Evolutionary conservation across 2,797 vertebrate species (phyloP), one percentile per base, ranked within the genome.

Genomic region (Ptychadena robeensis): DNA sequence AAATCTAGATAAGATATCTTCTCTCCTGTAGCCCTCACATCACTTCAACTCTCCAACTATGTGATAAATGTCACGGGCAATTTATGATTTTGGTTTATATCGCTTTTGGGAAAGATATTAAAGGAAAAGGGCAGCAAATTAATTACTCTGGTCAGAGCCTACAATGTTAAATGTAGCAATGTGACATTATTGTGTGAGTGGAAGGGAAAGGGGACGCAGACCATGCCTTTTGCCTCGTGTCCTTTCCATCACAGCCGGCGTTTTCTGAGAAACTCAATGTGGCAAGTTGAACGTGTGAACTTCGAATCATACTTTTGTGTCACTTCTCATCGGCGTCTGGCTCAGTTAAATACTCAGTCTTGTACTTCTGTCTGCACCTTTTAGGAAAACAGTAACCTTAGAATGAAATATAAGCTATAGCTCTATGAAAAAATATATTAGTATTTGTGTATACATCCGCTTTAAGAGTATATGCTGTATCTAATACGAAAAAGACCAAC

Each of bases 101-200:
- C 69, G 77, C 82, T 80, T 80, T 84, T 72, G 69, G 67, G 63
- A 71, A 84, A 35, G 77, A 84, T 69, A 84, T 84, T 74, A 84
- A 84, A 84, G 64, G 75, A 34, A 84, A 84, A 84, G 82, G 82
- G 77, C 82, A 84, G 53, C 48, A 65, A 69, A 80, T 84, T 84
- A 80, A 84, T 84, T 84, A 84, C 65, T 69, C 10, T 75, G 82
- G 71, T 40, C 77, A 44, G 44, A 73, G 53, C 35, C 48, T 70
- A 70, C 74, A 30, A 71, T 57, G 38, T 9, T 53, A 79, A 79
- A 83, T 72, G 74, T 69, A 66, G 67, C 31, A 18, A 53, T 14
- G 31, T 82, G 81, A 77, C 81, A 77, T 82, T 82, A 75, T 61
- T 48, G 57, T 34, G 25, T 66, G 70, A 35, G 0, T 25, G 25